Evolutionary conservation across 35 echinoderm and acorn worm species (phyloP), one percentile per base, ranked within the genome.

Genomic region (Lytechinus variegatus): DNA sequence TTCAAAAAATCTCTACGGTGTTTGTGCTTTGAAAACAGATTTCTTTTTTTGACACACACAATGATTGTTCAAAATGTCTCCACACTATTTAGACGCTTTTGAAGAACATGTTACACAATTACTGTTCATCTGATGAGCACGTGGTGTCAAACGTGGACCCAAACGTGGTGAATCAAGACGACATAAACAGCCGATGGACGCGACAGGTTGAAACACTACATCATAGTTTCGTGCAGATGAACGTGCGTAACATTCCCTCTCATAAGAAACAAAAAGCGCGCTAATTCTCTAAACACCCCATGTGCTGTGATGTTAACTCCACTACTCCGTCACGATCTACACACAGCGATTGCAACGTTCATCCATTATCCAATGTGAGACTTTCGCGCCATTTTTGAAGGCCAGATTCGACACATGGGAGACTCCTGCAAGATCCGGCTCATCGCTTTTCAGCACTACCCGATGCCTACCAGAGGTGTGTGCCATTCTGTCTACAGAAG

Each of bases 151-250:
- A n/a, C n/a, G n/a, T 16, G 29, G 11, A 14, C 33, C 88, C 28
- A 4, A 11, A 54, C 88, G 52, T 54, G 29, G 88, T 90, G 14
- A 54, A 8, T 33, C 21, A 28, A 54, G 14, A 33, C 52, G 88
- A 90, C 88, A 90, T 9, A n/a, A 24, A 79, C 66, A 44, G 88
- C 88, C 13, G 88, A 90, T 51, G 88, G 52, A 52, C 52, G 28
- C 88, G 88, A 54, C 88, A 89, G 13, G 87, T 89, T 51, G 28
- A 27, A 44, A 53, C 87, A 90, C 28, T 90, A 90, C 88, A 54
- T 52, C 88, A 90, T 90, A 51, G 88, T 90, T 90, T 90, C 13
- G 88, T 90, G 88, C 88, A 90, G 28, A 90, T 52, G 52, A 52
- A 54, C 28, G 88, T 90, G 88, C 88, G 27, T 51, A 90, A 90